Evolutionary conservation across 2,797 vertebrate species (phyloP).

Genomic region (Petrocephalus sullivani): DNA sequence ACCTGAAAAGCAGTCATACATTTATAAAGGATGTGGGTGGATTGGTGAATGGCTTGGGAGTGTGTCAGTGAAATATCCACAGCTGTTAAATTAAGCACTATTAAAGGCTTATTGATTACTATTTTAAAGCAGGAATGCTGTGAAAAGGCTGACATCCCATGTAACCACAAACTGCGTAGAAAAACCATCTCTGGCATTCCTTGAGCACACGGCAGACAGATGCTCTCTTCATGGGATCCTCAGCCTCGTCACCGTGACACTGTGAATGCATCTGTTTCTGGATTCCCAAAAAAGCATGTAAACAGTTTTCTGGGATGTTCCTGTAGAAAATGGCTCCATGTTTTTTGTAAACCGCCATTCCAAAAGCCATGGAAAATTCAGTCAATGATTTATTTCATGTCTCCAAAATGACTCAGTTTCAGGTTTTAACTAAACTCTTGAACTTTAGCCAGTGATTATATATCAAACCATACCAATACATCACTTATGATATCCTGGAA

Average conservation of each 20-base stretch:
- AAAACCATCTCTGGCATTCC: neutral
- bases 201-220: neutral
- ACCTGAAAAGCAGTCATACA: neutral
- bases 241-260: neutral
- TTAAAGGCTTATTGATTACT: neutral
- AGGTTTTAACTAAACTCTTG: neutral
- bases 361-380: neutral
- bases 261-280: neutral
- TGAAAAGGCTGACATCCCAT: neutral
- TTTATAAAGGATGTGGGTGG: neutral
- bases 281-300: neutral
- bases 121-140: constrained; percentile 2
- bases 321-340: neutral
- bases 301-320: neutral
- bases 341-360: neutral
- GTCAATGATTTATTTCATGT: neutral
- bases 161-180: neutral
- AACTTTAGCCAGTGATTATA: neutral
- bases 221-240: neutral
- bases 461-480: neutral
- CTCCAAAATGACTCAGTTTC: neutral
- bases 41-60: neutral
- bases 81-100: neutral
- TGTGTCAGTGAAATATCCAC: neutral
- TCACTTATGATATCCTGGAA: neutral